A percentile compares a stretch with the other conserved stretches of the same genome.
These are phyloP conservation scores for Periophthalmus modestus DNA, from an alignment of 2,113 vertebrate genomes.

Conservation along the genomic window DNA sequence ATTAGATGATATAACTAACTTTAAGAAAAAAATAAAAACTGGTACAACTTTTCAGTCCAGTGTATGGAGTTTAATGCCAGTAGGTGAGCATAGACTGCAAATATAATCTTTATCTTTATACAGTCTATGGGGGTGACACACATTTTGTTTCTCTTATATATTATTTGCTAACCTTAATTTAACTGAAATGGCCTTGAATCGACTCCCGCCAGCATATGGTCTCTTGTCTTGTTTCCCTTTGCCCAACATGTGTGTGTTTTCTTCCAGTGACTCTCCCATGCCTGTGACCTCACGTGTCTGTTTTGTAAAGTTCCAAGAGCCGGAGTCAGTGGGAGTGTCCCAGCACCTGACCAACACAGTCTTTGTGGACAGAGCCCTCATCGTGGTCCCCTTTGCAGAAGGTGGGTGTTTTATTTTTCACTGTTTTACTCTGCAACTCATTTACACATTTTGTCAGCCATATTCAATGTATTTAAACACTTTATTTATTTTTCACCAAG, in stretches of 20 bases:
- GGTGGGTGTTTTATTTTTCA: slow-evolving; percentile 84
- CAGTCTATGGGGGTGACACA: too few species aligned
- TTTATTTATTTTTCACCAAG: slow-evolving; percentile 34
- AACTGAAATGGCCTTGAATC: neutral
- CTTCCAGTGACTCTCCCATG: slow-evolving; percentile 97
- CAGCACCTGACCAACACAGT: slow-evolving; percentile 99
- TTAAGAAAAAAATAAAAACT: too few species aligned
- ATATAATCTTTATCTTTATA: too few species aligned
- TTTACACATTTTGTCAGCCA: too few species aligned
- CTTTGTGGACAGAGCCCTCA: slow-evolving; percentile 99
- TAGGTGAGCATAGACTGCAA: too few species aligned
- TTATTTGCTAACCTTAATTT: neutral
- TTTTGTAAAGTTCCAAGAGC: slow-evolving; percentile 99
- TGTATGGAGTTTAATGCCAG: too few species aligned
- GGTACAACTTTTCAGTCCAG: too few species aligned
- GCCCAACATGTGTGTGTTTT: slow-evolving; percentile 82
- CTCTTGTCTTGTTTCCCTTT: slow-evolving; percentile 65
- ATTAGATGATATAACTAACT: too few species aligned
- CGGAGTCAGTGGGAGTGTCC: slow-evolving; percentile 96
- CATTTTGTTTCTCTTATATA: neutral
- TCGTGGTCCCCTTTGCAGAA: slow-evolving; percentile 99
- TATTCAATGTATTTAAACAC: neutral
- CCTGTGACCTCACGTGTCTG: slow-evolving; percentile 99
- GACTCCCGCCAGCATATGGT: slow-evolving; percentile 7
- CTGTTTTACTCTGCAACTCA: too few species aligned